Evolutionary conservation across 2,113 vertebrate genomes (phyloP).

Genomic region (Toxotes chatareus): DNA sequence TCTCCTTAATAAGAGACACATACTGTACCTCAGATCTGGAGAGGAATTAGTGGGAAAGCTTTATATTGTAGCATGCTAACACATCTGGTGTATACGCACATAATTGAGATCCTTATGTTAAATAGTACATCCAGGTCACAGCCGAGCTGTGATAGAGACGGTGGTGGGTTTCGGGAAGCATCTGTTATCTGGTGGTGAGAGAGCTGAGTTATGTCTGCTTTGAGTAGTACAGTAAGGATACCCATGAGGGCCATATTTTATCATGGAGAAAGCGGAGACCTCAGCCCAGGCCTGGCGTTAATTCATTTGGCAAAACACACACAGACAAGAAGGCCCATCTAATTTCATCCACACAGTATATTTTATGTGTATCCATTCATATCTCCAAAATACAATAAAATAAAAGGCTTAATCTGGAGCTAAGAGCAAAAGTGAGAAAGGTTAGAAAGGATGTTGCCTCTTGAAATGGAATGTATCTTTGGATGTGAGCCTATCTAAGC

Average conservation of each 20-base stretch:
- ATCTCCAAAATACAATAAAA: slow-evolving; percentile 23
- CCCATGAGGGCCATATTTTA: slow-evolving; percentile 82
- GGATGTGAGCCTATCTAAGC: slow-evolving; percentile 61
- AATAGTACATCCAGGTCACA: slow-evolving; percentile 66
- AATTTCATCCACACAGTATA: slow-evolving; percentile 26
- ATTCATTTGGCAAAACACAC: slow-evolving; percentile 64
- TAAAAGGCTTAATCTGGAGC: slow-evolving; percentile 1
- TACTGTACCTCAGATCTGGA: slow-evolving; percentile 63
- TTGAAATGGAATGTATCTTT: slow-evolving; percentile 67
- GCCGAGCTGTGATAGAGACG: slow-evolving; percentile 14
- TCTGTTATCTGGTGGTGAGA: slow-evolving; percentile 74
- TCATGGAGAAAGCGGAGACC: slow-evolving; percentile 75
- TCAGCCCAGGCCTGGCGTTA: slow-evolving; percentile 68
- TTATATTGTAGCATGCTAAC: slow-evolving; percentile 41
- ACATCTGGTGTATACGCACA: slow-evolving; percentile 22
- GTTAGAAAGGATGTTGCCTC: slow-evolving; percentile 56
- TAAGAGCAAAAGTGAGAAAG: slow-evolving; percentile 3
- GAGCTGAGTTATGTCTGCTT: slow-evolving; percentile 82
- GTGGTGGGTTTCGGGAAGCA: slow-evolving; percentile 36
- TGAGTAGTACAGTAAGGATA: slow-evolving; percentile 80
- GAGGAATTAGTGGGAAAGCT: slow-evolving; percentile 54
- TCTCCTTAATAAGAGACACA: slow-evolving; percentile 69
- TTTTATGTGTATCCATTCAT: slow-evolving; percentile 40
- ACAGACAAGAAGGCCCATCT: slow-evolving; percentile 30
- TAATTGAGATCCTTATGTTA: slow-evolving; percentile 63